These are phyloP conservation scores for Ephialtes manifestator DNA, from an alignment of 2,888 invertebrate genomes.

Conservation along the genomic window DNA sequence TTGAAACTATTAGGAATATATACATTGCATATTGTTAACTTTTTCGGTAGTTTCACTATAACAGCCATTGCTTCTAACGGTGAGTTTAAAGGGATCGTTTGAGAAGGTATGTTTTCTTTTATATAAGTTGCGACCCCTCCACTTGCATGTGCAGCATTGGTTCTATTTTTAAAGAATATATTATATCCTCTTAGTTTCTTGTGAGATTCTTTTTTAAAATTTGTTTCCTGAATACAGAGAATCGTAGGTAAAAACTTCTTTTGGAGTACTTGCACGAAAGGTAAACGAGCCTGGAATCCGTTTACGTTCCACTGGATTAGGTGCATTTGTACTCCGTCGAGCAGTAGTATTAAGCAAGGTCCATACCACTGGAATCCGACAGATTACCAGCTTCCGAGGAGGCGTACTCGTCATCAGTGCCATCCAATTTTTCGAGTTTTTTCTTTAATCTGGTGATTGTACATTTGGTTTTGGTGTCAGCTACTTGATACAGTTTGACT, in stretches of 20 bases:
- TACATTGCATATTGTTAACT: conserved; percentile 65
- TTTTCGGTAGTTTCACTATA: conserved; percentile 25
- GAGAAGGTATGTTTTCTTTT: conserved; percentile 16
- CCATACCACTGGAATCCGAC: neutral
- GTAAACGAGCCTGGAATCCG: conserved; percentile 22
- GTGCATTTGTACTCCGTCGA: neutral
- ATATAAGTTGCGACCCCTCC: conserved; percentile 54
- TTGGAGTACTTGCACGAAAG: conserved; percentile 26
- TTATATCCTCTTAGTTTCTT: conserved; percentile 46
- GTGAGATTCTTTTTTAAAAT: conserved; percentile 37
- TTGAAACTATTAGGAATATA: conserved; percentile 65
- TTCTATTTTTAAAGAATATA: conserved; percentile 55
- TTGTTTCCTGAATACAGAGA: conserved; percentile 48
- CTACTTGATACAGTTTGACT: neutral
- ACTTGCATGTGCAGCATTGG: conserved; percentile 30
- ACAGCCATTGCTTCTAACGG: conserved; percentile 64
- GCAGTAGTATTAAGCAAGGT: neutral
- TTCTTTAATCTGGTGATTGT: conserved; percentile 31
- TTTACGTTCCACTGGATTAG: conserved; percentile 49
- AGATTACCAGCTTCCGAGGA: neutral
- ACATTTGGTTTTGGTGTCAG: neutral
- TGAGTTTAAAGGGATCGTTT: conserved; percentile 50
- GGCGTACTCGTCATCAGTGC: too few relatives aligned
- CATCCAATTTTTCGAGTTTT: conserved; percentile 2
- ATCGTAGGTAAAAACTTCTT: conserved; percentile 2